A percentile compares a stretch with the other conserved stretches of the same genome.
These are phyloP conservation scores for Echinometra lucunter DNA, from an alignment of 53 echinoderm and acorn worm species.

Conservation along the genomic window DNA sequence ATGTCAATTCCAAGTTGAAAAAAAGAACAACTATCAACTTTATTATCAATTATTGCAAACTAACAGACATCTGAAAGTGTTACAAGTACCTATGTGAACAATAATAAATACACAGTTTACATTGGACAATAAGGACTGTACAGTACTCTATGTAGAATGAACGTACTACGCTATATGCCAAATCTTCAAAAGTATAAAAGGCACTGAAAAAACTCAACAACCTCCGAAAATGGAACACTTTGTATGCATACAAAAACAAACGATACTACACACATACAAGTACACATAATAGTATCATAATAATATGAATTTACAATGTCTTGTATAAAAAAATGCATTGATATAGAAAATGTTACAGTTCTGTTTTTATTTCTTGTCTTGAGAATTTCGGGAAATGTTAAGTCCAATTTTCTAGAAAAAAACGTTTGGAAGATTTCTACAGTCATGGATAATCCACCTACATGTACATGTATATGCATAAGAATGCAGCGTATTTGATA, in stretches of 20 bases:
- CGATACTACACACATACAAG: slow-evolving; percentile 46
- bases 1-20: slow-evolving; percentile 47
- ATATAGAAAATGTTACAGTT: not conserved
- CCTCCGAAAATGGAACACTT: slow-evolving; percentile 39
- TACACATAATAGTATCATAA: slow-evolving; percentile 21
- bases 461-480: not conserved
- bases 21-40: slow-evolving; percentile 36
- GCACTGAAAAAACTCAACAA: slow-evolving; percentile 60
- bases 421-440: slow-evolving; percentile 8
- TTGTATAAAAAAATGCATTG: slow-evolving; percentile 29
- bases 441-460: too few relatives aligned
- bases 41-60: slow-evolving; percentile 64
- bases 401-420: not conserved
- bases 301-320: slow-evolving; percentile 43
- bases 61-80: slow-evolving; percentile 30
- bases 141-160: slow-evolving; percentile 36
- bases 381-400: not conserved
- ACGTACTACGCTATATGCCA: not conserved
- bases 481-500: not conserved
- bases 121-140: not conserved
- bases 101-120: slow-evolving; percentile 55
- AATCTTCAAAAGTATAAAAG: slow-evolving; percentile 60
- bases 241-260: not conserved
- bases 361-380: not conserved
- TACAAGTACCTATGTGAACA: slow-evolving; percentile 42